A percentile compares a stretch with the other conserved stretches of the same genome.
Evolutionary conservation across 1,140 invertebrate species (phyloP).

Genomic region (Octopus bimaculoides): DNA sequence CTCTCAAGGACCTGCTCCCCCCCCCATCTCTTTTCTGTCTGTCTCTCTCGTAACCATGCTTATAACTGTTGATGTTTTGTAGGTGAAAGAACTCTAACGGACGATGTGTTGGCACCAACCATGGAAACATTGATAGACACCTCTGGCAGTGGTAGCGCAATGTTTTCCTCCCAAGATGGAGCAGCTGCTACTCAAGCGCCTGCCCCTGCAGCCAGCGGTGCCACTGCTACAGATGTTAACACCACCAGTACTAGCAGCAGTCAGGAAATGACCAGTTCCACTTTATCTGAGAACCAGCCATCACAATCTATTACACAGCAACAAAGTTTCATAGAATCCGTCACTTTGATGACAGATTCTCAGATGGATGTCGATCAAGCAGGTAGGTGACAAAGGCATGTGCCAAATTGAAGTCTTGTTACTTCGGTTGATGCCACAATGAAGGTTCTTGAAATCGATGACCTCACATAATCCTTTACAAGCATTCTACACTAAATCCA

Average conservation of each 20-base stretch:
- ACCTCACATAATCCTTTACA: too few species aligned
- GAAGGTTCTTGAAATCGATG: too few species aligned
- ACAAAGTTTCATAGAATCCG: slow-evolving; percentile 7
- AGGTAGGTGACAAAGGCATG: slow-evolving; percentile 30
- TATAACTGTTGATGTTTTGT: neutral
- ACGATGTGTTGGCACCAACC: neutral
- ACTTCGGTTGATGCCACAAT: too few species aligned
- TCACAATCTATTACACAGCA: neutral
- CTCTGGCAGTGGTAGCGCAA: neutral
- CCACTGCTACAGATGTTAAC: neutral
- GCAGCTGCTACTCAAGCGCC: neutral
- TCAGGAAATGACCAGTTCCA: neutral
- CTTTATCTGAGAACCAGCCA: neutral
- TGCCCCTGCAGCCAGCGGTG: neutral
- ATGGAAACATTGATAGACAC: neutral
- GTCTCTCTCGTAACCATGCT: too few species aligned
- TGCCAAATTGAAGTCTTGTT: too few species aligned
- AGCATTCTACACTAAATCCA: too few species aligned
- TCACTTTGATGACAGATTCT: slow-evolving; percentile 23
- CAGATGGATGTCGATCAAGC: slow-evolving; percentile 52
- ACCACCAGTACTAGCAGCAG: neutral
- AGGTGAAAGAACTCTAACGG: neutral
- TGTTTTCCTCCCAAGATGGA: neutral
- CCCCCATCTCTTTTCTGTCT: too few species aligned
- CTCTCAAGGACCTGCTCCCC: too few species aligned